Base-by-base conservation (phyloP, 2,797 vertebrate species). In the Mus spretus region DNA sequence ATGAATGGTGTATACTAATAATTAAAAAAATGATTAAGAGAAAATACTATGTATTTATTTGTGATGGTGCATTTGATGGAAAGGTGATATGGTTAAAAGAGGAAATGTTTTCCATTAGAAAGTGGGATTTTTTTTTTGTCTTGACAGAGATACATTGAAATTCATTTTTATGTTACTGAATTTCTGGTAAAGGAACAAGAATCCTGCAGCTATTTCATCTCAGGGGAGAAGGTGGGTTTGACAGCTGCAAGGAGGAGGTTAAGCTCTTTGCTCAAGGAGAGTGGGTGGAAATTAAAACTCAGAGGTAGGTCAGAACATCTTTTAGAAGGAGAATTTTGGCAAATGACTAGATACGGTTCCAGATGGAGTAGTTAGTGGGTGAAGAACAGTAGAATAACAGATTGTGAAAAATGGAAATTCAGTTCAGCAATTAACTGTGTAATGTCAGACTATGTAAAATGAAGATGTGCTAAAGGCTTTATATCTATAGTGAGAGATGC, bases 281-380 rank as follows among this genome's bases (percentile, higher is more conserved):
- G 91, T 89, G 75, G 95, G 92, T 97, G 94, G 96, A 95, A 97
- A 97, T 95, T 84, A 96, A 96, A 94, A 85, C 95, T 95, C 77
- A 91, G 86, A 95, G 94, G 83, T 93, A 82, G 95, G 89, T 95
- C 96, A 95, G 95, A 91, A 78, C 31, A 96, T 97, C 93, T 94
- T 97, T 90, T 83, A 89, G 59, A 57, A 92, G 59, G 92, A 97
- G 26, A 57, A 95, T 93, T 97, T 94, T 94, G 96, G 89, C 97
- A 96, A 87, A 15, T 86, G 80, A 82, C 63, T 96, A 94, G 86
- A 92, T 93, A 83, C 74, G 91, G 57, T 90, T 96, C 92, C 93
- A 96, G 93, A 92, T 91, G 89, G 67, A 72, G 8, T 90, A 84
- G 26, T 57, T 50, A 53, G 31, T 77, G 59, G 70, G 47, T 67